These are phyloP conservation scores for Drosophila mayaguana DNA, from an alignment of 2,888 invertebrate genomes.

Conservation along the genomic window DNA sequence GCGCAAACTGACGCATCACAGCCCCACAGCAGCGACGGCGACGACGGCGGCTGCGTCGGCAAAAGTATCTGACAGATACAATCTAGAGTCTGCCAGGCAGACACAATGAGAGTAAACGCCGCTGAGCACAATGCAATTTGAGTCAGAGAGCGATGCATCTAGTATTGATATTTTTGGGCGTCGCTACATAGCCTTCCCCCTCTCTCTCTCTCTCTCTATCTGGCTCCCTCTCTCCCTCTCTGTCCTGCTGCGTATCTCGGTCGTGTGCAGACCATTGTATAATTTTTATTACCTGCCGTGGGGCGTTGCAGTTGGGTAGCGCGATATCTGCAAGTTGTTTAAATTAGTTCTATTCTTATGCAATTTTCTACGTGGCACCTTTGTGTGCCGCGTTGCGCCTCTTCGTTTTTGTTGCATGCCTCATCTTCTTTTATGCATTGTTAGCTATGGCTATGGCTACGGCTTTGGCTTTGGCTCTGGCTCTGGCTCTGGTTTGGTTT, in stretches of 20 bases:
- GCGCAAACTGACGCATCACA: constrained; percentile 29
- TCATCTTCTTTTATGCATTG: constrained; percentile 51
- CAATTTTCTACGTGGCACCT: constrained; percentile 78
- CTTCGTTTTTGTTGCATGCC: constrained; percentile 36
- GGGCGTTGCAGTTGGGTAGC: constrained; percentile 33
- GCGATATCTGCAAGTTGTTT: constrained; percentile 71
- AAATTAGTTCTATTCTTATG: constrained; percentile 81
- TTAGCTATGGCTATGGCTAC: constrained; percentile 46
- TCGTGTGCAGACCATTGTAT: constrained; percentile 52
- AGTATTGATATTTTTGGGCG: constrained; percentile 49
- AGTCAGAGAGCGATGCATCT: constrained; percentile 40
- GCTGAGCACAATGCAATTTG: constrained; percentile 35
- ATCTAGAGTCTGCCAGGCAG: constrained; percentile 29
- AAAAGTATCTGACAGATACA: constrained; percentile 51
- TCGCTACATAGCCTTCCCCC: neutral
- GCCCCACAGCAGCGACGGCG: constrained; percentile 18
- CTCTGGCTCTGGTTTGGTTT: constrained; percentile 26
- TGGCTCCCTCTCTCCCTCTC: neutral
- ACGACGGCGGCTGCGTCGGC: neutral
- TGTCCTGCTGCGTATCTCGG: neutral
- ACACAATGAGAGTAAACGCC: constrained; percentile 16
- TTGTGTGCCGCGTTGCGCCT: constrained; percentile 59
- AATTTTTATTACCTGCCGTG: constrained; percentile 66
- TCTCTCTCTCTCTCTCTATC: neutral
- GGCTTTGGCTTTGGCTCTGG: neutral